Evolutionary conservation across 2,797 vertebrate species (phyloP).

Genomic region (Peromyscus melanophrys): DNA sequence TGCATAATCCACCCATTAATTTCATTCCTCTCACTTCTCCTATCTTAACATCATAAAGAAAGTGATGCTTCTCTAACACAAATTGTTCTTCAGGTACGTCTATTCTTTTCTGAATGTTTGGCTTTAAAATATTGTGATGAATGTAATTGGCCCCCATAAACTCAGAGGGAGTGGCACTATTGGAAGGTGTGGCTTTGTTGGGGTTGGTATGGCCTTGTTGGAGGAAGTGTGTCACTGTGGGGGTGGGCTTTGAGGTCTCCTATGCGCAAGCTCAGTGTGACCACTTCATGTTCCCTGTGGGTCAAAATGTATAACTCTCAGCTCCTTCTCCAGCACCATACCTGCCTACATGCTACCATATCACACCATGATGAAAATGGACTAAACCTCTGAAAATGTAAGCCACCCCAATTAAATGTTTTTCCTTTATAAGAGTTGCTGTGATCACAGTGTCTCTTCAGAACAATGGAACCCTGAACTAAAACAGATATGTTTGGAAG

Average conservation of each 20-base stretch:
- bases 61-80: neutral
- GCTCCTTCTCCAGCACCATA: neutral
- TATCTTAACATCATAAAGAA: slow-evolving; percentile 18
- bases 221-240: neutral
- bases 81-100: neutral
- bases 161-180: neutral
- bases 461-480: neutral
- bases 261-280: neutral
- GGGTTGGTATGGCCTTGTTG: neutral
- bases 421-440: neutral
- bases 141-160: neutral
- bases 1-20: neutral
- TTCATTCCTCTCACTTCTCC: neutral
- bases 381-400: neutral
- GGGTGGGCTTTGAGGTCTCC: neutral
- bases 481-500: neutral
- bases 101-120: neutral
- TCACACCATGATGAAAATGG: neutral
- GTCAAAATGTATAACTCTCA: neutral
- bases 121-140: neutral
- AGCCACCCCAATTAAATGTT: neutral
- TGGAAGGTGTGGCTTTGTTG: neutral
- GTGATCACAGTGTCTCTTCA: neutral
- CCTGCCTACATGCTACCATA: neutral
- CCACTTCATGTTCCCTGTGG: neutral